Percentiles rank a stretch among this genome's conserved stretches.
phyloP scores from a whole-genome alignment of 2,797 vertebrate genomes.

The Sebastes hopkinsi region DNA sequence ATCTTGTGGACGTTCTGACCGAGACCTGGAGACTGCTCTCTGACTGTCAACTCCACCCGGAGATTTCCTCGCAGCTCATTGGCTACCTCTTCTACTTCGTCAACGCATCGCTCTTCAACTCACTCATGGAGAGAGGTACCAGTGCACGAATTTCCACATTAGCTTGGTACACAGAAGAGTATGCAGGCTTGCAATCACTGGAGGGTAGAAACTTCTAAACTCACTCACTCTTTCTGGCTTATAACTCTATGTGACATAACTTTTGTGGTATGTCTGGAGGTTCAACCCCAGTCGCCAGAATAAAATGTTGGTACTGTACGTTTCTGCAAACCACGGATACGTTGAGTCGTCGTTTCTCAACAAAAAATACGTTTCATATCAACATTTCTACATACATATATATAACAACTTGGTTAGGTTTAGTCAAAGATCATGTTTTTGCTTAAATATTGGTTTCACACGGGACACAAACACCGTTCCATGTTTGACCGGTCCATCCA shows the following conservation, averaged over 20 bases:
- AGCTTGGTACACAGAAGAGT: neutral
- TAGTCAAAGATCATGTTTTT: neutral
- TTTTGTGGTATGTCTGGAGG: neutral
- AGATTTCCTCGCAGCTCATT: constrained; percentile 82
- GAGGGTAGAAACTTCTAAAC: neutral
- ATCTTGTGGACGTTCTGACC: constrained; percentile 74
- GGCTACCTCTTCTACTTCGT: constrained; percentile 87
- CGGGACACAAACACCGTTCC: neutral
- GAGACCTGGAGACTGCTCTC: constrained; percentile 71
- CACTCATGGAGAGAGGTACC: constrained; percentile 86
- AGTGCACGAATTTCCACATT: neutral
- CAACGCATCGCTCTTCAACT: constrained; percentile 86
- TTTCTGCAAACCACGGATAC: neutral
- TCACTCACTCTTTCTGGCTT: neutral
- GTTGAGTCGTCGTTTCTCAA: neutral
- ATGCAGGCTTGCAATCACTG: neutral
- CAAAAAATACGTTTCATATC: neutral
- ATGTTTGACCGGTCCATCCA: neutral
- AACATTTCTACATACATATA: neutral
- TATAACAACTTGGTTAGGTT: neutral
- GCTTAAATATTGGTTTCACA: neutral
- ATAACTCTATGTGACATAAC: neutral
- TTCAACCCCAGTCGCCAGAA: neutral
- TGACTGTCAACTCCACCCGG: constrained; percentile 77
- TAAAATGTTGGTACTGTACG: neutral